These are phyloP conservation scores for Heliconius charithonia DNA, from an alignment of 2,888 invertebrate genomes.

Conservation along the genomic window DNA sequence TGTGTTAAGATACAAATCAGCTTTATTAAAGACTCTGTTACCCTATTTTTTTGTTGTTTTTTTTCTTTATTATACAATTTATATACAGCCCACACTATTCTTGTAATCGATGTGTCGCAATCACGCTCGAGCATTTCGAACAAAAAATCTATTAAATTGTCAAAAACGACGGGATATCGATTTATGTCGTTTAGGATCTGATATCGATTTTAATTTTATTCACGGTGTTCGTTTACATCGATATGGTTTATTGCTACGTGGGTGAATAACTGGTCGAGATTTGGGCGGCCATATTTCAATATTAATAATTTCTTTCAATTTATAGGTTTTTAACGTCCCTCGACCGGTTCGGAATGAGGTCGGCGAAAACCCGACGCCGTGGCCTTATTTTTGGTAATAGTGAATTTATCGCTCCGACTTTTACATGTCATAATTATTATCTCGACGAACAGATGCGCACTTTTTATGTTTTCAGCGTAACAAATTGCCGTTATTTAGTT, in stretches of 20 bases:
- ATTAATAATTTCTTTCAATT: conserved; percentile 49
- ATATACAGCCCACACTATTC: conserved; percentile 37
- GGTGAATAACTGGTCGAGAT: conserved; percentile 52
- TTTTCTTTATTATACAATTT: conserved; percentile 28
- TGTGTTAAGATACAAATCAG: not conserved
- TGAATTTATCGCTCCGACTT: conserved; percentile 41
- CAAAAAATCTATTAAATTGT: conserved; percentile 45
- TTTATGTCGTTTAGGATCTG: conserved; percentile 34
- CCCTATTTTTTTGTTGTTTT: not conserved
- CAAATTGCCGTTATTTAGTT: conserved; percentile 28
- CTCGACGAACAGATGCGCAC: conserved; percentile 18
- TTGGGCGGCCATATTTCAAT: conserved; percentile 55
- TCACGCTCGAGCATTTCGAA: conserved; percentile 36
- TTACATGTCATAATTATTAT: conserved; percentile 40
- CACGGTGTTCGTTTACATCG: conserved; percentile 29
- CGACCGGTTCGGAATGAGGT: conserved; percentile 46
- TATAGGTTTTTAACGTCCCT: conserved; percentile 46
- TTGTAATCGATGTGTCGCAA: conserved; percentile 32
- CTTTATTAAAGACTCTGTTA: not conserved
- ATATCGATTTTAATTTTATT: conserved; percentile 29
- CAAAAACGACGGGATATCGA: conserved; percentile 39
- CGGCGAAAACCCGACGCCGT: conserved; percentile 44
- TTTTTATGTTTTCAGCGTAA: conserved; percentile 19
- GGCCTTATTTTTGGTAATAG: conserved; percentile 42
- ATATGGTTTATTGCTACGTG: conserved; percentile 55